Conservation (phyloP, 2,888 invertebrate genomes). For the Nasonia oneida region DNA sequence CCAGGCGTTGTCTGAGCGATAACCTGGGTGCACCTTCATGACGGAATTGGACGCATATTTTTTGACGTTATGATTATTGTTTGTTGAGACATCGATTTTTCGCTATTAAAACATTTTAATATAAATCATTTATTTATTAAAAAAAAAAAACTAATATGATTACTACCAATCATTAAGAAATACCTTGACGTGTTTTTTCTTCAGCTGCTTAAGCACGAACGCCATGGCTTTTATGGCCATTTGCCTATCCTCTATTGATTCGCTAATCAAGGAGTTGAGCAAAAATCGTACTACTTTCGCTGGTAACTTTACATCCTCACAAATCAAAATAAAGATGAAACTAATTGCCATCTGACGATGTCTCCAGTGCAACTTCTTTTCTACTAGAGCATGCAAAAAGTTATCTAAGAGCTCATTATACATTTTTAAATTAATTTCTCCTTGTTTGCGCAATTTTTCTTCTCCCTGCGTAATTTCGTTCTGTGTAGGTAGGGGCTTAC, state of each 20-base stretch:
- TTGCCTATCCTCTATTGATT: constrained; percentile 90
- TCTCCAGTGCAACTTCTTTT: constrained; percentile 88
- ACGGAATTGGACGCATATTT: not conserved
- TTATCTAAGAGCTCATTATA: constrained; percentile 81
- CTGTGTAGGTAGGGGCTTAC: constrained; percentile 75
- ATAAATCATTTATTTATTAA: not conserved
- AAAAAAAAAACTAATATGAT: not conserved
- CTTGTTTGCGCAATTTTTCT: constrained; percentile 74
- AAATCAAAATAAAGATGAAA: constrained; percentile 86
- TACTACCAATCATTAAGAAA: not conserved
- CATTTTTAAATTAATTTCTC: constrained; percentile 79
- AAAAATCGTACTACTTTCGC: constrained; percentile 84
- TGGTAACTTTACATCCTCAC: constrained; percentile 86
- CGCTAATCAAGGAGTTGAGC: constrained; percentile 85
- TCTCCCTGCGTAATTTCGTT: constrained; percentile 77
- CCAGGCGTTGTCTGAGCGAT: constrained; percentile 88
- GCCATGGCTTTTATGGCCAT: constrained; percentile 83
- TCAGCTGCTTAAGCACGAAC: constrained; percentile 87
- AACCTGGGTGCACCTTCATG: constrained; percentile 76
- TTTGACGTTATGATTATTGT: not conserved
- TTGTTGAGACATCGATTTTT: constrained; percentile 47
- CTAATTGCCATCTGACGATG: constrained; percentile 88
- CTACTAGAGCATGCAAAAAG: constrained; percentile 81
- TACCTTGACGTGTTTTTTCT: constrained; percentile 81
- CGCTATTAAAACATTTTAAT: constrained; percentile 30